Evolutionary conservation across 1,140 invertebrate genomes (phyloP).

Genomic region (Zaprionus nigranus): DNA sequence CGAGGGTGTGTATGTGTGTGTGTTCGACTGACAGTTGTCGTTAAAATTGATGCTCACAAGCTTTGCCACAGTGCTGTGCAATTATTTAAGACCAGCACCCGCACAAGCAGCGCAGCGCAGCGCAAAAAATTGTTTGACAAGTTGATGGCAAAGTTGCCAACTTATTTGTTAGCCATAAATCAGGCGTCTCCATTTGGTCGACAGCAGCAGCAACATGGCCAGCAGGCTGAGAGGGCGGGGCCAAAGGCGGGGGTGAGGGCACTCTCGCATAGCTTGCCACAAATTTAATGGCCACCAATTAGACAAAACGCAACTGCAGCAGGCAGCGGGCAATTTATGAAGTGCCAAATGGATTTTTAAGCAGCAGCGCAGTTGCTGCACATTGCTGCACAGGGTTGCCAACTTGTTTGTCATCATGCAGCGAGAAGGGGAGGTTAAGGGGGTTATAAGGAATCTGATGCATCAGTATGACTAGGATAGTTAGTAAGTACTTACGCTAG

Average conservation of each 20-base stretch:
- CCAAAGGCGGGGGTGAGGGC: background rate
- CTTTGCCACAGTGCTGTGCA: slow-evolving; percentile 54
- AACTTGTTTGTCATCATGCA: slow-evolving; percentile 26
- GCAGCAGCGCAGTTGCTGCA: slow-evolving; percentile 24
- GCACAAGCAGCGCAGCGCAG: slow-evolving; percentile 10
- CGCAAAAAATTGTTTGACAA: slow-evolving; percentile 48
- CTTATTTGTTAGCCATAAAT: slow-evolving; percentile 80
- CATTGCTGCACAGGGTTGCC: slow-evolving; percentile 12
- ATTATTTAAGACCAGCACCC: slow-evolving; percentile 65
- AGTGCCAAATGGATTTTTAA: slow-evolving; percentile 62
- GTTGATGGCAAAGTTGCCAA: slow-evolving; percentile 54
- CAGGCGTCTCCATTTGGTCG: slow-evolving; percentile 27
- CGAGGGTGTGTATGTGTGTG: slow-evolving; percentile 1
- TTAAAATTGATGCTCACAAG: slow-evolving; percentile 70
- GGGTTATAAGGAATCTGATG: background rate
- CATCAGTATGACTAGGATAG: slow-evolving; percentile 18
- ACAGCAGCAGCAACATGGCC: background rate
- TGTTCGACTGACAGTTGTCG: slow-evolving; percentile 37
- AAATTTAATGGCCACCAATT: slow-evolving; percentile 72
- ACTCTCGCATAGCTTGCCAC: slow-evolving; percentile 47
- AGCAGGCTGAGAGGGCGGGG: background rate
- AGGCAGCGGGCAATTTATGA: slow-evolving; percentile 52
- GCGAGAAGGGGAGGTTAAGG: background rate
- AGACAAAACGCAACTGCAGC: slow-evolving; percentile 49
- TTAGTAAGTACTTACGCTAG: slow-evolving; percentile 41